phyloP scores from a whole-genome alignment of 2,797 vertebrate genomes.

The Leuciscus waleckii region DNA sequence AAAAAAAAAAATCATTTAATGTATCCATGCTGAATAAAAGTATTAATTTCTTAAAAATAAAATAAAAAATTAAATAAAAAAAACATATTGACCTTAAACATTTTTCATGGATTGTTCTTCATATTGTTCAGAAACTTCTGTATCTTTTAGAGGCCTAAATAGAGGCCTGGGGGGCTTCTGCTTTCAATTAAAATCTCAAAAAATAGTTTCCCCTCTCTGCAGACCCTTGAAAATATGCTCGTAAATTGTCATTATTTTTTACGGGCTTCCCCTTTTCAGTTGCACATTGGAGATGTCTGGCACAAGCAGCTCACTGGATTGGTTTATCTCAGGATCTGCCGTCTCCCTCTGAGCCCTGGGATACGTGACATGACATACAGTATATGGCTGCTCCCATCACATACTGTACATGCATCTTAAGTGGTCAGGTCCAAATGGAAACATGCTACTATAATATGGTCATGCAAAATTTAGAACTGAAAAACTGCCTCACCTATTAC shows the following conservation, averaged over 20 bases:
- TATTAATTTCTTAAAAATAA: background rate
- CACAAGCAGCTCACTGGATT: slow-evolving; percentile 51
- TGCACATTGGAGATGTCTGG: slow-evolving; percentile 64
- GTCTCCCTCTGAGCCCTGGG: background rate
- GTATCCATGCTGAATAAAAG: background rate
- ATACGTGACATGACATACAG: slow-evolving; percentile 67
- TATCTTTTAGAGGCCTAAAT: background rate
- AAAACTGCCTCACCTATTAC: background rate
- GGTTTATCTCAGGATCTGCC: slow-evolving; percentile 37
- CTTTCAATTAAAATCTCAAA: slow-evolving; percentile 66
- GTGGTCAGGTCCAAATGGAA: slow-evolving; percentile 47
- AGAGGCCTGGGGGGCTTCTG: slow-evolving; percentile 45
- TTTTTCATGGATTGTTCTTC: slow-evolving; percentile 4
- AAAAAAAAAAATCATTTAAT: background rate
- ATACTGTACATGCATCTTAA: slow-evolving; percentile 52
- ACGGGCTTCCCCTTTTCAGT: slow-evolving; percentile 73
- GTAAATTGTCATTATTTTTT: slow-evolving; percentile 77
- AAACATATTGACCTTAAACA: too few relatives aligned
- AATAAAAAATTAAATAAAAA: too few relatives aligned
- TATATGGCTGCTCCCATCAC: slow-evolving; percentile 59
- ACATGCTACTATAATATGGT: slow-evolving; percentile 51
- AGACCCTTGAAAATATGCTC: slow-evolving; percentile 71
- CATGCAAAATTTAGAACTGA: background rate
- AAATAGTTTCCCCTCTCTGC: slow-evolving; percentile 62
- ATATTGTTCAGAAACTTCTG: background rate